A percentile compares a stretch with the other conserved stretches of the same genome.
phyloP scores from a whole-genome alignment of 2,888 invertebrate species.

The Digitonthophagus gazella region DNA sequence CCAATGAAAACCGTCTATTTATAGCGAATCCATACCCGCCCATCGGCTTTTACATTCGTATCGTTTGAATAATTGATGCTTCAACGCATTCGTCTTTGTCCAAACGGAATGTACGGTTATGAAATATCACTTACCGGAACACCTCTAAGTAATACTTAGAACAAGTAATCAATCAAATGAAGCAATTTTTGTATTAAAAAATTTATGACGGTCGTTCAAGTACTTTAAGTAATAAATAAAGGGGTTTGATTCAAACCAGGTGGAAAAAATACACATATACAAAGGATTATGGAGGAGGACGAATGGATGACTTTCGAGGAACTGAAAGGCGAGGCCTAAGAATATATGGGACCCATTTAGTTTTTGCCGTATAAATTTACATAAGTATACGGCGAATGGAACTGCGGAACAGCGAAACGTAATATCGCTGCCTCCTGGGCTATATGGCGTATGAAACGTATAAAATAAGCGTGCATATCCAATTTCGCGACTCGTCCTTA shows the following conservation, averaged over 20 bases:
- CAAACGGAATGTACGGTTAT: not conserved
- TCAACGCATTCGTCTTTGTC: not conserved
- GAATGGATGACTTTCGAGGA: not conserved
- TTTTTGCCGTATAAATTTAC: constrained; percentile 16
- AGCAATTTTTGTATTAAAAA: not conserved
- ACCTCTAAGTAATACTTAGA: not conserved
- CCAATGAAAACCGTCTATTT: not conserved
- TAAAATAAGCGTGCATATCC: constrained; percentile 10
- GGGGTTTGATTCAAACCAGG: not conserved
- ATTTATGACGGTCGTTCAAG: too few relatives aligned
- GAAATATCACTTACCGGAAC: not conserved
- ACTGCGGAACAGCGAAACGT: constrained; percentile 10
- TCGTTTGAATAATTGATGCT: not conserved
- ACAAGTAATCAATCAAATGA: not conserved
- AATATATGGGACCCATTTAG: constrained; percentile 12
- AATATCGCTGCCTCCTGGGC: constrained; percentile 5
- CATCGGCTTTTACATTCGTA: not conserved
- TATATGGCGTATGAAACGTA: not conserved
- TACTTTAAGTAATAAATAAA: too few relatives aligned
- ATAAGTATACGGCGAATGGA: constrained; percentile 7
- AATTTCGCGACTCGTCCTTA: not conserved
- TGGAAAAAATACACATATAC: not conserved
- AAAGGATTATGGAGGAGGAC: not conserved
- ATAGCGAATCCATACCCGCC: not conserved
- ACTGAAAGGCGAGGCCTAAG: not conserved